These are phyloP conservation scores for Euzophera pinguis DNA, from an alignment of 2,888 invertebrate species.

Conservation along the genomic window DNA sequence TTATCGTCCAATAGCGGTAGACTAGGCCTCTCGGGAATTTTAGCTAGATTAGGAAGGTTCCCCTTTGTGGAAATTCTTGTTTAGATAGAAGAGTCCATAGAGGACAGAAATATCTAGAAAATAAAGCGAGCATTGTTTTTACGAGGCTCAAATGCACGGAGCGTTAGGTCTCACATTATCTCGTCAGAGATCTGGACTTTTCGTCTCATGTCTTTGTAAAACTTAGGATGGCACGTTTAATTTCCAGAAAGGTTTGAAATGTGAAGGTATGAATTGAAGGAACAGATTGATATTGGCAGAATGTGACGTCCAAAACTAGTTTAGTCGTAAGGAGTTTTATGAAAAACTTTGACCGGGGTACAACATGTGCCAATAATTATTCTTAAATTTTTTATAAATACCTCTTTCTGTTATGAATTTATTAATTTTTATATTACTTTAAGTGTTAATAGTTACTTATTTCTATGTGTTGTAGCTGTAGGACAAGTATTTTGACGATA, in stretches of 20 bases:
- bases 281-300: constrained; percentile 21
- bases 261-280: no score
- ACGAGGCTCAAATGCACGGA: no score
- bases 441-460: not conserved
- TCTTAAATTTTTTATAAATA: constrained; percentile 22
- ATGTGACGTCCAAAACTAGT: constrained; percentile 31
- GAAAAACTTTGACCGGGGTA: constrained; percentile 16
- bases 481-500: no score
- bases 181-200: no score
- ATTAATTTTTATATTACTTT: constrained; percentile 21
- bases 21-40: constrained; percentile 1
- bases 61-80: not conserved
- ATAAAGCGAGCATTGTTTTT: no score
- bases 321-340: constrained; percentile 1
- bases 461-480: not conserved
- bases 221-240: not conserved
- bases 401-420: constrained; percentile 4
- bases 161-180: no score
- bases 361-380: constrained; percentile 32
- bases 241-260: not conserved
- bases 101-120: not conserved
- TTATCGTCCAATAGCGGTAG: constrained; percentile 14
- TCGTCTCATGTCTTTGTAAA: not conserved
- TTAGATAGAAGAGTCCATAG: constrained; percentile 3
- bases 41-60: constrained; percentile 1